Base-by-base conservation (phyloP, 2,888 invertebrate genomes). In the Cheilosia variabilis region DNA sequence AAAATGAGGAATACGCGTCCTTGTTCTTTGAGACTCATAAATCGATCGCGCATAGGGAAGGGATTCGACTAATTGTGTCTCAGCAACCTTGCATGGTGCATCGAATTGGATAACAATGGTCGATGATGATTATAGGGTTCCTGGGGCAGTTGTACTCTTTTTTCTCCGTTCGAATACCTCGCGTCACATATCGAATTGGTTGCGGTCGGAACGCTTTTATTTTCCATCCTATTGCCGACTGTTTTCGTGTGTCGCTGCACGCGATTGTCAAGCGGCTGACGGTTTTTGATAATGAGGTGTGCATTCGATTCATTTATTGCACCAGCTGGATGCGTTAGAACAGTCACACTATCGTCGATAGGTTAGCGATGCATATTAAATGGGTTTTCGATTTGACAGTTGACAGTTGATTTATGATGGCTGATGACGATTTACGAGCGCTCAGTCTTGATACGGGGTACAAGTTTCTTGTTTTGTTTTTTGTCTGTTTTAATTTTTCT, bases 231-330 rank as follows among this genome's bases (percentile, higher is more conserved):
- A 41, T 66, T 62, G 62, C 66, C 57, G 24, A 78, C 22, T 50
- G 53, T 79, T 68, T 69, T 68, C 27, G 13, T 34, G 24, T 73
- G 80, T 80, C 75, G 75, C 62, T 86, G 66, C 86, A 86, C 81
- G 86, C 86, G 81, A 86, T 86, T 72, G 76, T 84, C 79, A 82
- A 82, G 72, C 58, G 63, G 58, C 57, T 57, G 57, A 60, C 34
- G 50, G 47, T 55, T 72, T 76, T 71, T 60, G 80, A 81, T 86
- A 86, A 86, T 86, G 86, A 86, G 81, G 86, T 86, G 84, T 76
- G 76, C 86, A 86, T 80, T 86, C 86, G 81, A 86, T 86, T 86
- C 81, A 86, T 81, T 86, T 86, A 81, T 76, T 76, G 81, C 81
- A 86, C 86, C 86, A 86, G 86, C 76, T 86, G 86, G 86, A 86